Percentiles rank a stretch among this genome's conserved stretches.
These are phyloP conservation scores for Ceyx melanurus DNA, from an alignment of 2,113 vertebrate species.

Conservation along the genomic window DNA sequence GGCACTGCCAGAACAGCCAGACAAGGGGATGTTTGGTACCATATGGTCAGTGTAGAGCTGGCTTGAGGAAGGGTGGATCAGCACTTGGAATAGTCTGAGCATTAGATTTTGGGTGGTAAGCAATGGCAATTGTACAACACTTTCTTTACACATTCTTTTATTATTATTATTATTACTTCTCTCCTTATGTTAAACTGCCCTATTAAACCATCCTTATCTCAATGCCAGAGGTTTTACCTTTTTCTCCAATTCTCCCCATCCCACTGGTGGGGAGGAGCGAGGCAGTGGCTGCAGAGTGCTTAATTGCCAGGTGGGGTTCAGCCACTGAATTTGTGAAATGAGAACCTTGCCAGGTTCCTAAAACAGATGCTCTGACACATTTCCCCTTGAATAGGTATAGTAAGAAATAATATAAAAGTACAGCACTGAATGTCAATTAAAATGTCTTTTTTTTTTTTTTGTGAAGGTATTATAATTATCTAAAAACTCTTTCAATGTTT, in stretches of 20 bases:
- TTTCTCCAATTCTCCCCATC: neutral
- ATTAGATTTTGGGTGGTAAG: neutral
- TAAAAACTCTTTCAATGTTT: neutral
- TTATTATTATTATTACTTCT: neutral
- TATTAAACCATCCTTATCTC: neutral
- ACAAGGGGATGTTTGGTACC: neutral
- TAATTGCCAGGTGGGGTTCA: neutral
- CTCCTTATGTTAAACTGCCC: too few relatives aligned
- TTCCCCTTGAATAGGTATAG: neutral
- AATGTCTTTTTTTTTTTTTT: neutral
- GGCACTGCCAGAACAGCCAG: neutral
- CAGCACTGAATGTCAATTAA: neutral
- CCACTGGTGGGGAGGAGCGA: neutral
- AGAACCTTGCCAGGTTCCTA: neutral
- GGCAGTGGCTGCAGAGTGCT: neutral
- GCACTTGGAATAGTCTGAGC: neutral
- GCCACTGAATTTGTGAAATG: neutral
- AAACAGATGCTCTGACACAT: neutral
- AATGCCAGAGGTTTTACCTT: neutral
- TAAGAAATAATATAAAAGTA: neutral
- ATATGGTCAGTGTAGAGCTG: neutral
- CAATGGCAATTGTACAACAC: neutral
- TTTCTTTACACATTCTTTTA: neutral
- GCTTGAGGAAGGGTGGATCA: neutral
- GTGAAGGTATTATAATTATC: neutral